Evolutionary conservation across 2,113 vertebrate species (phyloP).

Genomic region (Hippocampus mohnikei): DNA sequence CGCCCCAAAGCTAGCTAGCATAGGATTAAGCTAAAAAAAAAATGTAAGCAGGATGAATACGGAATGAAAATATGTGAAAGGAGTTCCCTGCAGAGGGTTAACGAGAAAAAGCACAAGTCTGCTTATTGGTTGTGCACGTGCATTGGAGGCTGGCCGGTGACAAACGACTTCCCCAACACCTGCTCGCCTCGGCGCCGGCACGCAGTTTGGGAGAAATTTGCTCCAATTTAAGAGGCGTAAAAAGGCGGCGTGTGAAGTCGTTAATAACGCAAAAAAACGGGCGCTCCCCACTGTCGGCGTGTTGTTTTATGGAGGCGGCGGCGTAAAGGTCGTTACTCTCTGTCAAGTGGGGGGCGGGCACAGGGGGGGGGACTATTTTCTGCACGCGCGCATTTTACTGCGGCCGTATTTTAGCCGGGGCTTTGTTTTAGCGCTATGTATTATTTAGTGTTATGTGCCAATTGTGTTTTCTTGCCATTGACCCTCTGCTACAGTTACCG

Average conservation of each 20-base stretch:
- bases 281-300: conserved; percentile 35
- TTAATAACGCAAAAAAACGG: conserved; percentile 59
- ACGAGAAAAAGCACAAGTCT: not conserved
- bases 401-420: conserved; percentile 54
- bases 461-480: conserved; percentile 47
- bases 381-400: conserved; percentile 44
- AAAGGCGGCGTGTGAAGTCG: conserved; percentile 23
- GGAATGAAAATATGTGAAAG: not conserved
- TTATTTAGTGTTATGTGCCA: conserved; percentile 64
- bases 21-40: conserved; percentile 1
- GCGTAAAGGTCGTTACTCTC: conserved; percentile 56
- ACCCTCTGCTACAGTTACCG: conserved; percentile 61
- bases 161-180: conserved; percentile 34
- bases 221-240: conserved; percentile 50
- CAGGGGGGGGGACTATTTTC: conserved; percentile 37
- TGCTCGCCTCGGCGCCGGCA: conserved; percentile 27
- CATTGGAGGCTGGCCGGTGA: not conserved
- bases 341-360: not conserved
- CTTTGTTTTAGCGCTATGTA: conserved; percentile 60
- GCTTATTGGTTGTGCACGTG: not conserved
- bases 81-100: not conserved
- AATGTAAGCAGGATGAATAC: not conserved
- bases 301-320: conserved; percentile 47
- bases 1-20: too few species aligned
- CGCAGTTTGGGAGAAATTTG: conserved; percentile 28